Conservation (phyloP, 2,888 invertebrate species). For the Coelinius sp. region DNA sequence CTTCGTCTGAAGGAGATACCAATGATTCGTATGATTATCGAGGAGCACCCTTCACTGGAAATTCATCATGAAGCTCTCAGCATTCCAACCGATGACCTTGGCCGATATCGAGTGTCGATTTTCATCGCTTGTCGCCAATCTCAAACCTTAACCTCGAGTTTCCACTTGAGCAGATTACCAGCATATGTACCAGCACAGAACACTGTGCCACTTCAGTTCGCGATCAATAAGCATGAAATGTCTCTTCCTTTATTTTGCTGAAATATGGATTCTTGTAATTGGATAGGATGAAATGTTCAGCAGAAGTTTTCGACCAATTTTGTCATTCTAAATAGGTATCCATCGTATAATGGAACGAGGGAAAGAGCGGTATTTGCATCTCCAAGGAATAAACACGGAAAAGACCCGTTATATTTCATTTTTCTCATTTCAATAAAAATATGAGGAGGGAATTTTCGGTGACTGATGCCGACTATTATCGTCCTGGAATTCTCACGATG, state of each 20-base stretch:
- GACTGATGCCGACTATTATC: conserved; percentile 27
- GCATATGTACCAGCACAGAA: background rate
- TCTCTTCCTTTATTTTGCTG: too few species aligned
- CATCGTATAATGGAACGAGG: background rate
- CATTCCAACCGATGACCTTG: conserved; percentile 1
- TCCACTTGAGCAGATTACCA: background rate
- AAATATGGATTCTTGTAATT: background rate
- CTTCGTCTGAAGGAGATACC: background rate
- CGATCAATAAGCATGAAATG: too few species aligned
- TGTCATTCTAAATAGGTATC: background rate
- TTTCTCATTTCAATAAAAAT: conserved; percentile 18
- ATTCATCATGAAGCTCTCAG: background rate
- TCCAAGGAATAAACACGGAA: background rate
- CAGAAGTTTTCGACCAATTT: background rate
- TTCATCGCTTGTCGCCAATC: background rate
- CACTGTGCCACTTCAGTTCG: too few species aligned
- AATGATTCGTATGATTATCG: background rate
- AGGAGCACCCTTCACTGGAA: background rate
- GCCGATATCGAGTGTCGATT: background rate
- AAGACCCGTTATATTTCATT: conserved; percentile 22
- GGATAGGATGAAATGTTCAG: background rate
- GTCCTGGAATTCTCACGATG: conserved; percentile 2
- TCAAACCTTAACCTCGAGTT: background rate
- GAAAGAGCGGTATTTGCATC: background rate
- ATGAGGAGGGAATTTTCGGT: conserved; percentile 1